Evolutionary conservation across 2,888 invertebrate species (phyloP).

Genomic region (Metallyticus violacea): DNA sequence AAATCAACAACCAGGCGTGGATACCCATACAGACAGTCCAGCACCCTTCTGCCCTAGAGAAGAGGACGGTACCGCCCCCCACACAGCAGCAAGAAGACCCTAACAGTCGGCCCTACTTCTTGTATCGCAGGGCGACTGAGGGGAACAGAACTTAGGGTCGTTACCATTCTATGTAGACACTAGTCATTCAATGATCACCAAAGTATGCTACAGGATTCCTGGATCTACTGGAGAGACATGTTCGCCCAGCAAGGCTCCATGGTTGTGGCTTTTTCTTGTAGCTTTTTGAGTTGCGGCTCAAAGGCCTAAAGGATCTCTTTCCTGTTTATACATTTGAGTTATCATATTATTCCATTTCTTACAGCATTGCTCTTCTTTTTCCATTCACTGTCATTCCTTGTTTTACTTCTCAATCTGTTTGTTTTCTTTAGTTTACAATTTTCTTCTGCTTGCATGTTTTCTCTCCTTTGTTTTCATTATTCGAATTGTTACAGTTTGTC

Average conservation of each 20-base stretch:
- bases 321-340: too few species aligned
- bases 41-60: background rate
- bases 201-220: background rate
- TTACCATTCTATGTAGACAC: background rate
- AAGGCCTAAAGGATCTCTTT: too few species aligned
- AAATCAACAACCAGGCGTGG: background rate
- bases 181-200: background rate
- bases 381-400: too few species aligned
- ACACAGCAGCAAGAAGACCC: background rate
- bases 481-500: too few species aligned
- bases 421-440: too few species aligned
- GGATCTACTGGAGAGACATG: background rate
- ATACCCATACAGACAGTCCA: background rate
- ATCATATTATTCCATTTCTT: too few species aligned
- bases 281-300: too few species aligned
- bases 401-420: too few species aligned
- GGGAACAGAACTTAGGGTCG: background rate
- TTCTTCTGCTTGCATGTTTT: too few species aligned
- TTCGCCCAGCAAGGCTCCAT: background rate
- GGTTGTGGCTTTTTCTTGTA: too few species aligned
- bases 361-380: too few species aligned
- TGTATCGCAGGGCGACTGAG: background rate
- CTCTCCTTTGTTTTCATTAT: too few species aligned
- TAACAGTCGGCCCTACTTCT: background rate
- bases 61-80: background rate